Conservation (phyloP, 2,888 invertebrate species). For the Nephrotoma flavescens region DNA sequence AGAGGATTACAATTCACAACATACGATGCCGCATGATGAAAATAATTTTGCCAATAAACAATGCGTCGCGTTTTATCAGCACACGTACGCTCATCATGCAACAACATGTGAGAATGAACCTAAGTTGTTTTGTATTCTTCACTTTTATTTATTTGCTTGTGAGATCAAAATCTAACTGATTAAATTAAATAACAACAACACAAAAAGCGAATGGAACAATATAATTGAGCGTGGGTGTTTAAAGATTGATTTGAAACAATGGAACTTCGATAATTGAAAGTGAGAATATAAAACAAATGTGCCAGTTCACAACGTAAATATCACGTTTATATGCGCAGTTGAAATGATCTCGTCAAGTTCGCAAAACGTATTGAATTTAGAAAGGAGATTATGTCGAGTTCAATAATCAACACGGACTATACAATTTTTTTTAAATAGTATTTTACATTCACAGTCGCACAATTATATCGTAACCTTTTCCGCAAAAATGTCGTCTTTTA, state of each 20-base stretch:
- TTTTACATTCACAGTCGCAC: background rate
- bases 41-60: background rate
- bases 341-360: background rate
- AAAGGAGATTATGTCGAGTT: background rate
- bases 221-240: background rate
- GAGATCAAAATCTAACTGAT: background rate
- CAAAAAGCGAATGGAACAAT: background rate
- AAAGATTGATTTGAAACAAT: background rate
- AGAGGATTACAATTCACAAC: background rate
- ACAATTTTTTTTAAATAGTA: background rate
- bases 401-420: background rate
- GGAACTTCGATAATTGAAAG: background rate
- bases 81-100: background rate
- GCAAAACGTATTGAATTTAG: background rate
- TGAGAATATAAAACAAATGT: background rate
- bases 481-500: background rate
- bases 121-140: background rate
- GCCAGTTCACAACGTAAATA: background rate
- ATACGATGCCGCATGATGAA: background rate
- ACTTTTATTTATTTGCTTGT: background rate
- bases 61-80: background rate
- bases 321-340: background rate
- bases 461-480: background rate
- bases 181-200: background rate
- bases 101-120: background rate